Base-by-base conservation (phyloP, 2,888 invertebrate species). In the Cremastobaeus sp. region DNA sequence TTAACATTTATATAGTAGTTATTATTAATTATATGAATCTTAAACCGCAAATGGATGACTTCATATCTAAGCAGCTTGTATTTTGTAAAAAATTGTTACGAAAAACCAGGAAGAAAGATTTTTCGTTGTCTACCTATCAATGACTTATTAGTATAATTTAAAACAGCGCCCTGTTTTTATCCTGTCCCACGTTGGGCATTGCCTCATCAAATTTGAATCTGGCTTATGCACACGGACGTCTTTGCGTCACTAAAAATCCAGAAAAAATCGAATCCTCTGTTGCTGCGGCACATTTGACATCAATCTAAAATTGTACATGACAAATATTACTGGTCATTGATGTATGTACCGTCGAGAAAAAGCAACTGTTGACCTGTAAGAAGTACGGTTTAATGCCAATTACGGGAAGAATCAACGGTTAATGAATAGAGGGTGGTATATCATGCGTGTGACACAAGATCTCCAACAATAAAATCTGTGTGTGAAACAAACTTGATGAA, bases 321-420 rank as follows among this genome's bases (percentile, higher is more conserved):
- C 39, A 65, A 65, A 43, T 54, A 60, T 72, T 54, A 72, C 45
- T 65, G 35, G 59, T 64, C 64, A 43, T 45, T 41, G 37, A 60
- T 20, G 41, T 34, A 41, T 34, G 47, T 35, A 72, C 43, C 72
- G 48, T 54, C 55, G 48, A 75, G 54, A 62, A 64, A 62, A 48
- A 64, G 43, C 52, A 54, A 54, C 64, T 62, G 75, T 71, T 80
- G 83, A 87, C 86, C 87, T 87, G 87, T 81, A 87, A 87, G 84
- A 87, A 87, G 81, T 79, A 85, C 71, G 82, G 78, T 87, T 87
- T 85, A 83, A 85, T 83, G 79, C 81, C 82, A 80, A 73, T 64
- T 59, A 81, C 79, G 78, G 74, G 62, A 60, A 73, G 78, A 75
- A 76, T 43, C 35, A 60, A 48, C 32, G 48, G 5, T 48, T 11